Conservation (phyloP, 2,888 invertebrate species). For the Falcaria lacertinaria region DNA sequence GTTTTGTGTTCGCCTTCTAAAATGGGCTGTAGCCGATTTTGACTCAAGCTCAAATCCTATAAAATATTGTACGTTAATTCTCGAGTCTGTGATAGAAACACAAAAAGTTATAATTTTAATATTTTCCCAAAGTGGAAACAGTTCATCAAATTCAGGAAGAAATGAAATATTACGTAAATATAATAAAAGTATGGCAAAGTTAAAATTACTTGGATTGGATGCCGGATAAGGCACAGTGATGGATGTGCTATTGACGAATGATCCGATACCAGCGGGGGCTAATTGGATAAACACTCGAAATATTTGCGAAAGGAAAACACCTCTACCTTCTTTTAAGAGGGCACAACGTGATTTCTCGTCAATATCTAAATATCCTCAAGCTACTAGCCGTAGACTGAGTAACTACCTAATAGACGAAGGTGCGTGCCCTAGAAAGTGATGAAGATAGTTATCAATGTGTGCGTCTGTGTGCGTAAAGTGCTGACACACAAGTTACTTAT, state of each 20-base stretch:
- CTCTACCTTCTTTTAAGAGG: too few species aligned
- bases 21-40: not conserved
- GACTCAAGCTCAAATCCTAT: not conserved
- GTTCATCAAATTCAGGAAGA: not conserved
- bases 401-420: too few species aligned
- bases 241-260: constrained; percentile 18
- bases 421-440: too few species aligned
- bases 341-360: too few species aligned
- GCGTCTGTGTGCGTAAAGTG: too few species aligned
- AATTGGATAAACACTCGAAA: not conserved
- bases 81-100: not conserved
- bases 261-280: not conserved
- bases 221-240: constrained; percentile 27
- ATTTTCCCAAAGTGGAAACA: not conserved
- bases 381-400: too few species aligned
- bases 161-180: constrained; percentile 10
- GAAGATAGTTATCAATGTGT: too few species aligned
- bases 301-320: too few species aligned
- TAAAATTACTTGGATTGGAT: constrained; percentile 26
- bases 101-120: not conserved
- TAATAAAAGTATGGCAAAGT: constrained; percentile 16
- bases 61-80: not conserved
- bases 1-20: not conserved
- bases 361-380: too few species aligned
- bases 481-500: too few species aligned